Conservation (phyloP, 2,888 invertebrate species). For the Lithodes maja region DNA sequence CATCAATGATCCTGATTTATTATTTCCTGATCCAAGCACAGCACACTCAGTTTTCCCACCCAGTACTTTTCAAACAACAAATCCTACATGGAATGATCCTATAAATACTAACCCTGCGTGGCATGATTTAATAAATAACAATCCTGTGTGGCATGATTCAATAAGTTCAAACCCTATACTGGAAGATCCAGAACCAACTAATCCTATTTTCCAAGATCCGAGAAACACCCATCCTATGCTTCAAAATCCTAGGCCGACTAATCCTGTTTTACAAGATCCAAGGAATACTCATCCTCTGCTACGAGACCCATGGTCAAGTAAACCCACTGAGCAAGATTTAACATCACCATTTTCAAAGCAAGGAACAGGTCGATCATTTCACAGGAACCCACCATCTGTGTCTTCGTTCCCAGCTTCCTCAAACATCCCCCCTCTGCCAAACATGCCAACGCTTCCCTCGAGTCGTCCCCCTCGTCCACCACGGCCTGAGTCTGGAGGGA, state of each 20-base stretch:
- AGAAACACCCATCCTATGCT: neutral
- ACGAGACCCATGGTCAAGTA: neutral
- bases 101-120: neutral
- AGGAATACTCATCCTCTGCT: neutral
- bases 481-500: slow-evolving; percentile 19
- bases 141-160: neutral
- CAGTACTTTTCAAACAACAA: neutral
- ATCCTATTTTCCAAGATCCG: neutral
- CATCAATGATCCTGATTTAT: neutral
- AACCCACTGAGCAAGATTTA: neutral
- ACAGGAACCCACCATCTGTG: neutral
- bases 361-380: neutral
- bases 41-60: neutral
- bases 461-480: slow-evolving; percentile 41
- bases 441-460: slow-evolving; percentile 10
- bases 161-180: neutral
- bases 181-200: neutral
- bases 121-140: neutral
- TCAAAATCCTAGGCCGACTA: neutral
- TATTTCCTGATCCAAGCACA: neutral
- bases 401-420: neutral
- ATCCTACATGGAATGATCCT: neutral
- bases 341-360: neutral
- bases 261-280: neutral
- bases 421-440: slow-evolving; percentile 39